Conservation (phyloP, 92 coral and sea anemone species). For the Siderastrea siderea region DNA sequence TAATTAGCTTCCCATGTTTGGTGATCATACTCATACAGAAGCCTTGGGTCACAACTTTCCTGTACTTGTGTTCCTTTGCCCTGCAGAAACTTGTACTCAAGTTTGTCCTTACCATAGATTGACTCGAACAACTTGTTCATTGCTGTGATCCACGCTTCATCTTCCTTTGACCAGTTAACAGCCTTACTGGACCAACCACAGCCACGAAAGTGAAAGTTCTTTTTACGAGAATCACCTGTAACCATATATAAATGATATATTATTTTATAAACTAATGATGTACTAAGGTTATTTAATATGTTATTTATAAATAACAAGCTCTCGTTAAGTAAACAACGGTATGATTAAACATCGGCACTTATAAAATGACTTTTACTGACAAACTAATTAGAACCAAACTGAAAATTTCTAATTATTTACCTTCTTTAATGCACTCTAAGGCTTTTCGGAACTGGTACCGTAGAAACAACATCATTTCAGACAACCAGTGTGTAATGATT, state of each 20-base stretch:
- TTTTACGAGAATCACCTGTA: constrained; percentile 23
- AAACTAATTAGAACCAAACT: neutral
- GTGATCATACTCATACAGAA: constrained; percentile 49
- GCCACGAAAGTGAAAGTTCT: constrained; percentile 51
- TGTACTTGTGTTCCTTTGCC: constrained; percentile 48
- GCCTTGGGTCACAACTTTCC: constrained; percentile 43
- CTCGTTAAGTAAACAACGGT: no score
- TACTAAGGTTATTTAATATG: no score
- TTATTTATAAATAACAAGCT: no score
- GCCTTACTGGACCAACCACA: constrained; percentile 70
- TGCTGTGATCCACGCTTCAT: constrained; percentile 47
- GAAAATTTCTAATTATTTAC: constrained; percentile 30
- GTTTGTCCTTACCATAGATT: constrained; percentile 50
- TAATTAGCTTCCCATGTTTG: constrained; percentile 55
- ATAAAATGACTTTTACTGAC: neutral
- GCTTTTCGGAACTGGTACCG: constrained; percentile 57
- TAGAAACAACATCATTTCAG: constrained; percentile 59
- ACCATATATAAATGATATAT: neutral
- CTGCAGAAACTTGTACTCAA: constrained; percentile 34
- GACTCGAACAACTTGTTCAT: constrained; percentile 28
- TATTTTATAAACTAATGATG: neutral
- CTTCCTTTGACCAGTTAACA: constrained; percentile 32
- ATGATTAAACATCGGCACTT: neutral
- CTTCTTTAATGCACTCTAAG: constrained; percentile 27
- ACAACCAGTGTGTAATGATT: constrained; percentile 56